Evolutionary conservation across 2,888 invertebrate genomes (phyloP), one percentile per base, ranked within the genome.

Genomic region (Lasioglossum oenotherae): DNA sequence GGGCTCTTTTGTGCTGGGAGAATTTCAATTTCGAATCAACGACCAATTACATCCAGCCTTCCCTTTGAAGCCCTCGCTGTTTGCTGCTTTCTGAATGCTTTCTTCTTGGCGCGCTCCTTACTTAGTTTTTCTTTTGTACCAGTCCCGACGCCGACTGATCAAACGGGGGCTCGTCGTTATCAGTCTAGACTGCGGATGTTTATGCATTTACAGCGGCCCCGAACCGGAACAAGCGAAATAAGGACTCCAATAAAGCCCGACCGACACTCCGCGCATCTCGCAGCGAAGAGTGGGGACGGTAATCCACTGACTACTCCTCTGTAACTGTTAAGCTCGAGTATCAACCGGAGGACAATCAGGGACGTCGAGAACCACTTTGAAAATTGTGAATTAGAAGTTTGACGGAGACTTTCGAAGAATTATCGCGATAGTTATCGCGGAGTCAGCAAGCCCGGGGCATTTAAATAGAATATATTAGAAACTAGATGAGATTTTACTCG

Each of bases 21-120:
- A 69, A 38, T 38, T 69, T 38, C 69, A 38, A 35, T 38, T 38
- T 69, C 69, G 69, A 69, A 69, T 69, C 69, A 69, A 69, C 69
- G 69, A 69, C 69, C 69, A 69, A 69, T 69, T 69, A 69, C 23
- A 69, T 69, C 0, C 23, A 3, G 16, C 38, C 23, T 16, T 38
- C 12, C 38, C 69, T 69, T 69, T 69, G 69, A 69, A 23, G 69
- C 19, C 10, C 0, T 8, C 4, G 6, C 10, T 60, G 60, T 8
- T 19, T 14, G 31, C 6, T 64, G 64, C 64, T 64, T 27, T 5
- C 60, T n/a, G 60, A 60, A 60, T 31, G 60, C 60, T 60, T 64
- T 69, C 69, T 69, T 69, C 69, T 38, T 23, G 12, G 0, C 38
- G 6, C 38, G 38, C 38, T 69, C 8, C 31, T 64, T 35, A 19